Evolutionary conservation across 2,888 invertebrate genomes (phyloP), one percentile per base, ranked within the genome.

Genomic region (Mantis religiosa): DNA sequence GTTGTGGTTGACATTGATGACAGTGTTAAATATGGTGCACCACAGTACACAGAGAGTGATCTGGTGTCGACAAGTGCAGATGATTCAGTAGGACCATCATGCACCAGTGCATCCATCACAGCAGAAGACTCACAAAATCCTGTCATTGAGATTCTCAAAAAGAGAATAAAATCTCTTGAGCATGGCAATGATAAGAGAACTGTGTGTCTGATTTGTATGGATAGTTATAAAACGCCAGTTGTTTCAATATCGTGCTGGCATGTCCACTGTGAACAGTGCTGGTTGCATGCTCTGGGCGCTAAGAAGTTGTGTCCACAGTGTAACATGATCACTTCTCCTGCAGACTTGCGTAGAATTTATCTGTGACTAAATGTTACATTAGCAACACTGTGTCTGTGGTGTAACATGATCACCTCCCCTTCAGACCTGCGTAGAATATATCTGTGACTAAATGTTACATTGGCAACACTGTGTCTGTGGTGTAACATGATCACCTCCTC

Each of bases 201-300:
- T 28, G 83, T 30, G 9, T 87, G 87, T 54, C 15, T n/a, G 15
- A 34, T 87, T 28, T 87, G 87, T 47, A n/a, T 87, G 54, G 47
- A 54, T 9, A 25, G 14, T 71, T 87, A 87, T n/a, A 54, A 71
- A 3, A 47, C 4, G 20, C 87, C 87, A 25, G 54, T 47, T 25
- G 54, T 87, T 28, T 87, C 87, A n/a, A 54, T 87, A 12, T 71
- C 54, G 4, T 87, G 87, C 28, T 87, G 87, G 87, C 87, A 87
- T 47, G 87, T 87, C 84, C 54, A 27, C 14, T 34, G 88, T 82
- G 88, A 82, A 34, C 95, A 95, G 54, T 96, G 96, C 91, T 96
- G 96, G 96, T 93, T 96, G 0, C 95, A 96, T 89, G 96, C 96
- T 0, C 92, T 96, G 3, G 93, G 93, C 87, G 92, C 93, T 28